phyloP scores from a whole-genome alignment of 2,113 vertebrate genomes.

The Galbula dea region DNA sequence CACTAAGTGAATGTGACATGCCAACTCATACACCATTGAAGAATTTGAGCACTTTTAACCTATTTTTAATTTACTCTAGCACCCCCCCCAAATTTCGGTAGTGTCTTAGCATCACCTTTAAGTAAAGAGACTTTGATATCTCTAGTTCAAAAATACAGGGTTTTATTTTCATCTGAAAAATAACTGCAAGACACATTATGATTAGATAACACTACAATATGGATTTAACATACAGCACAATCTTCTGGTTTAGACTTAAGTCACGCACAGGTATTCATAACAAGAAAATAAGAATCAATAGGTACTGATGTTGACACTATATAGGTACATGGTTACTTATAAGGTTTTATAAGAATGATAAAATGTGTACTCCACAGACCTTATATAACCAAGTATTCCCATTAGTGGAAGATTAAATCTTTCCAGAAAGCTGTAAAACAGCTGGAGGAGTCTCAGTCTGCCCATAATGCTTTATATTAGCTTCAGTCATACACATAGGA shows the following conservation, averaged over 20 bases:
- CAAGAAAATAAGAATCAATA: background rate
- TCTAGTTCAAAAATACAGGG: slow-evolving; percentile 32
- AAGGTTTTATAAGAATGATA: too few species aligned
- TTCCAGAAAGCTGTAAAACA: background rate
- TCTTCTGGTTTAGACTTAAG: too few species aligned
- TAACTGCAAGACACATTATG: slow-evolving; percentile 13
- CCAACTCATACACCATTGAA: background rate
- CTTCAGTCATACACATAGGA: background rate
- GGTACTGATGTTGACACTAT: background rate
- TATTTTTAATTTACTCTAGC: slow-evolving; percentile 37
- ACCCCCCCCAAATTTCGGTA: background rate
- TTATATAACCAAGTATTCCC: background rate
- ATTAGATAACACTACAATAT: slow-evolving; percentile 23
- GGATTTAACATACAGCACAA: slow-evolving; percentile 20
- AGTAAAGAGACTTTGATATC: slow-evolving; percentile 29
- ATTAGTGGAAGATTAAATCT: background rate
- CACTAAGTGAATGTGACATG: background rate
- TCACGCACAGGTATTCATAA: background rate
- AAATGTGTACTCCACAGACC: background rate
- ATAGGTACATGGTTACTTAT: background rate
- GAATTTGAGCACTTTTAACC: background rate
- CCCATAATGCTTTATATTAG: background rate
- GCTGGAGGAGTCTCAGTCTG: background rate
- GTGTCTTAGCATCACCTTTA: slow-evolving; percentile 17
- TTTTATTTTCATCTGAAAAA: slow-evolving; percentile 46